Percentiles rank a stretch among this genome's conserved stretches.
phyloP scores from a whole-genome alignment of 2,797 vertebrate species.

The Enteromius treurensis region DNA sequence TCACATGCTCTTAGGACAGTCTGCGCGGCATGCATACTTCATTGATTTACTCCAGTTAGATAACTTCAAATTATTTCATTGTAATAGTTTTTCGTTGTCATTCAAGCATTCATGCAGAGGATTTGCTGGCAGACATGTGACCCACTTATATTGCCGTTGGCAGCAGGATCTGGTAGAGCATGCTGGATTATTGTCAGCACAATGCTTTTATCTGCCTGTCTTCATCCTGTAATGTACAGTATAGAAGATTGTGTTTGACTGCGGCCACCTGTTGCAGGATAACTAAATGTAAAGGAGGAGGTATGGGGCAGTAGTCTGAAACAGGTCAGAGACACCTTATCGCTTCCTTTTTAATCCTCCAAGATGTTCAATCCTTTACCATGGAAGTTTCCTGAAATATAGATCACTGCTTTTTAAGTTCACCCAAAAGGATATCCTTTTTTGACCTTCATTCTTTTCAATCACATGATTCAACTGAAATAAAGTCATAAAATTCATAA shows the following conservation, averaged over 20 bases:
- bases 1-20: background rate
- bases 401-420: constrained; percentile 67
- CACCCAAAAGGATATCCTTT: constrained; percentile 78
- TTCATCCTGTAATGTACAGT: constrained; percentile 80
- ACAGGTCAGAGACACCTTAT: constrained; percentile 77
- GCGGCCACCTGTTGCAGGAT: constrained; percentile 83
- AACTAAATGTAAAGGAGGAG: constrained; percentile 74
- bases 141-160: constrained; percentile 50
- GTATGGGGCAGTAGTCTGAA: background rate
- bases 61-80: constrained; percentile 10
- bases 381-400: constrained; percentile 34
- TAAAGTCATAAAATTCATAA: constrained; percentile 80
- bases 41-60: constrained; percentile 14
- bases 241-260: constrained; percentile 80
- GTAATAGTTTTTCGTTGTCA: background rate
- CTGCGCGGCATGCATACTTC: background rate
- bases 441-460: constrained; percentile 75
- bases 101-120: constrained; percentile 7
- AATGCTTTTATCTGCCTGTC: constrained; percentile 69
- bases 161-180: constrained; percentile 59
- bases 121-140: constrained; percentile 36
- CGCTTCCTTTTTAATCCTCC: constrained; percentile 10
- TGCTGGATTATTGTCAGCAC: constrained; percentile 57
- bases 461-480: constrained; percentile 88
- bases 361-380: constrained; percentile 1